Evolutionary conservation across 2,888 invertebrate genomes (phyloP).

Genomic region (Eudasyphora cyanicolor): DNA sequence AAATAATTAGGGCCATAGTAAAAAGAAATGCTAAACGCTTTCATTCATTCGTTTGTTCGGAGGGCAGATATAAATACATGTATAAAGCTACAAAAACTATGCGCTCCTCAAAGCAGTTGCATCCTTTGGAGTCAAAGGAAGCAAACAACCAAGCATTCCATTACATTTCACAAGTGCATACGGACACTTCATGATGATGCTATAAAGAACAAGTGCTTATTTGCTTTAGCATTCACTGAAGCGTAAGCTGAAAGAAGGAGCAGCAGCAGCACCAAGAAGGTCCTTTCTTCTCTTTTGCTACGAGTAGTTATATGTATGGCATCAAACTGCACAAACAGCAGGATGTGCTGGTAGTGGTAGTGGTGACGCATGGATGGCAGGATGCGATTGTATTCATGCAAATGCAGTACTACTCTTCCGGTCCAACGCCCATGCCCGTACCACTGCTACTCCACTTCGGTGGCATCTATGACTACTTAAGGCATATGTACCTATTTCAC

Average conservation of each 20-base stretch:
- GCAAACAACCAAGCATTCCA: slow-evolving; percentile 23
- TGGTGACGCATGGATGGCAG: too few species aligned
- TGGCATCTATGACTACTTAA: neutral
- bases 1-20: neutral
- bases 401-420: neutral
- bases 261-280: neutral
- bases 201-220: slow-evolving; percentile 26
- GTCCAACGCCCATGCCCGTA: neutral
- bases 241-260: neutral
- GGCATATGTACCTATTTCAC: neutral
- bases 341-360: too few species aligned
- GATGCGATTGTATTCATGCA: neutral
- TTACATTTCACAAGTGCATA: slow-evolving; percentile 13
- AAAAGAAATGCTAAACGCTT: neutral
- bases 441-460: neutral
- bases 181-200: neutral
- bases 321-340: too few species aligned
- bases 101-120: neutral
- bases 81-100: neutral
- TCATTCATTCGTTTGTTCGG: neutral
- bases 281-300: neutral
- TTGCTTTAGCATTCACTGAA: slow-evolving; percentile 22
- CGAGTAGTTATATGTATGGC: too few species aligned
- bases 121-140: neutral
- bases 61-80: neutral